Evolutionary conservation across 92 coral and sea anemone genomes (phyloP), one percentile per base, ranked within the genome.

Genomic region (Actinostola sp.): DNA sequence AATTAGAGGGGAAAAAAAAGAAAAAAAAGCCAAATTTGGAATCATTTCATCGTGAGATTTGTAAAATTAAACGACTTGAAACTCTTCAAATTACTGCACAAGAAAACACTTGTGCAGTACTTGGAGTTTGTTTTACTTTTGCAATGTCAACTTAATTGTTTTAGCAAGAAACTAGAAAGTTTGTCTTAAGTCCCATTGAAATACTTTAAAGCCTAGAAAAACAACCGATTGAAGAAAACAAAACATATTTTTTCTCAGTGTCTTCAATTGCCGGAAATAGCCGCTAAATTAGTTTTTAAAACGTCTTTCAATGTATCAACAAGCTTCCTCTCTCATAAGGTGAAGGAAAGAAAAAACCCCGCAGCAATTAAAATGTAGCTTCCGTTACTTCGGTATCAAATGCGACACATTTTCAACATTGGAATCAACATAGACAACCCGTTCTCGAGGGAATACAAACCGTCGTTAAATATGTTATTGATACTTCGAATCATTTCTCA

Each of bases 251-350:
- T 48, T 68, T 67, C n/a, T n/a, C 72, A 49, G 16, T 45, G 29
- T 45, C 15, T 36, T 50, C 74, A 68, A 68, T 68, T 8, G 39
- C 74, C 74, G 74, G 74, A 68, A 50, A 68, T 68, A 68, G 74
- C 48, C 61, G 45, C 45, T 51, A 68, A 68, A 68, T 68, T 50
- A 56, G 58, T 68, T 68, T 50, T 68, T 68, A 68, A 68, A 68
- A 68, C 74, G 74, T 52, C 74, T 68, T 19, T 30, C 49, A 32
- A 50, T 68, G 74, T 68, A 68, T 68, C 74, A 25, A 30, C 7
- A 17, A 52, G 42, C 74, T 49, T 68, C 62, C 74, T 68, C 38
- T 30, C 61, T 14, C 21, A 16, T 12, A 51, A 27, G 51, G 39
- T 19, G 63, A 29, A 21, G 63, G 25, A 51, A 14, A n/a, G n/a